These are phyloP conservation scores for Apamea crenata DNA, from an alignment of 2,888 invertebrate genomes.

Conservation along the genomic window DNA sequence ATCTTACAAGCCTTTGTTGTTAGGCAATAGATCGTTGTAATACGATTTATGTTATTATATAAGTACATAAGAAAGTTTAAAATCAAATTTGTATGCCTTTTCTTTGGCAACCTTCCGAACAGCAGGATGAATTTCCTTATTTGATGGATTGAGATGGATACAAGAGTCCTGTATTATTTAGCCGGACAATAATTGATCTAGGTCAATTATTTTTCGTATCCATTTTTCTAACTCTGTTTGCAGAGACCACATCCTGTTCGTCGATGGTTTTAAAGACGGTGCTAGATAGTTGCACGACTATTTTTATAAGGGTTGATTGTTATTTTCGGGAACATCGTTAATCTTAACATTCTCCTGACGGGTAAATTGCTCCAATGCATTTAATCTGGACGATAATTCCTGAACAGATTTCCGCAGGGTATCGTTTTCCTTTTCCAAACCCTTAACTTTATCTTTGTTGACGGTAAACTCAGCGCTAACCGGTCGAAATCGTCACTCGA, in stretches of 20 bases:
- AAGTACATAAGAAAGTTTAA: too few relatives aligned
- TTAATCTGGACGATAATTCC: not conserved
- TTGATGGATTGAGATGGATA: too few relatives aligned
- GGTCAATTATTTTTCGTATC: not conserved
- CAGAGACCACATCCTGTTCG: too few relatives aligned
- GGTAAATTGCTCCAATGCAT: not conserved
- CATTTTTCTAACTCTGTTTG: too few relatives aligned
- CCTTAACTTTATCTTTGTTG: not conserved
- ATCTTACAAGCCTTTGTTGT: too few relatives aligned
- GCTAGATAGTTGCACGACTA: not conserved
- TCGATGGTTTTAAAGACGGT: not conserved
- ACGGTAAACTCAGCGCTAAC: not conserved
- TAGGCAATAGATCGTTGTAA: too few relatives aligned
- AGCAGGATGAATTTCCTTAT: too few relatives aligned
- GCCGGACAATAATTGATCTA: not conserved
- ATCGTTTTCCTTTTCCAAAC: not conserved
- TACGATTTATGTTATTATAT: too few relatives aligned
- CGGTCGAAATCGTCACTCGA: not conserved
- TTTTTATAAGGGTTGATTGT: not conserved
- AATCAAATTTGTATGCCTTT: not conserved
- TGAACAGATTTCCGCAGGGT: too few relatives aligned
- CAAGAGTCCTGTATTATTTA: not conserved
- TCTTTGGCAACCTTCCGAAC: too few relatives aligned
- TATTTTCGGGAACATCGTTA: not conserved
- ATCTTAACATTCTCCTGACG: not conserved